A percentile compares a stretch with the other conserved stretches of the same genome.
Evolutionary conservation across 2,888 invertebrate genomes (phyloP).

Genomic region (Saturnia japonica): DNA sequence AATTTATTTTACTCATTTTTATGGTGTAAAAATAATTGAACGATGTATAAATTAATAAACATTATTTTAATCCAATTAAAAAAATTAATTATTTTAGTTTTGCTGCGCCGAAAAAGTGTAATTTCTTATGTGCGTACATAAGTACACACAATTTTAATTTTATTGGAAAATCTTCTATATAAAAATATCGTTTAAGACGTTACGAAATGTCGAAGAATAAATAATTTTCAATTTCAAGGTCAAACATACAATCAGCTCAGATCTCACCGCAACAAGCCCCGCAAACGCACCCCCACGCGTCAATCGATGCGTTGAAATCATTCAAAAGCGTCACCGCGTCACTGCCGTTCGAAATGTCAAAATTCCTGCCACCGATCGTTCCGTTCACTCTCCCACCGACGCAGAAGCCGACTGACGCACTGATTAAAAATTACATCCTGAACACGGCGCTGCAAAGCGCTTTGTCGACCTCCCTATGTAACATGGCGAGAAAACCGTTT

Average conservation of each 20-base stretch:
- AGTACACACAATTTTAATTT: too few relatives aligned
- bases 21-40: too few relatives aligned
- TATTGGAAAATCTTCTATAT: too few relatives aligned
- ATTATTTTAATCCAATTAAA: too few relatives aligned
- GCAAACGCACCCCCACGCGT: constrained; percentile 38
- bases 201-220: neutral
- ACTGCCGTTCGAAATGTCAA: constrained; percentile 32
- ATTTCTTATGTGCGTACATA: too few relatives aligned
- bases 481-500: constrained; percentile 41
- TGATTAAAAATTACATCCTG: constrained; percentile 63
- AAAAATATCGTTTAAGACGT: too few relatives aligned
- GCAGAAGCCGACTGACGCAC: constrained; percentile 51
- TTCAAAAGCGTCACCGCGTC: constrained; percentile 21
- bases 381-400: constrained; percentile 47
- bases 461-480: constrained; percentile 55
- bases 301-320: constrained; percentile 38
- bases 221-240: constrained; percentile 47
- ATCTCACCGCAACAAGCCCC: constrained; percentile 31
- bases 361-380: constrained; percentile 51
- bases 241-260: constrained; percentile 45
- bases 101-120: too few relatives aligned
- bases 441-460: constrained; percentile 69
- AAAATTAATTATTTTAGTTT: too few relatives aligned
- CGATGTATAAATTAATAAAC: too few relatives aligned
- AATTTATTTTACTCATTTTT: too few relatives aligned